Conservation (phyloP, 2,113 vertebrate species). For the Manacus vitellinus region DNA sequence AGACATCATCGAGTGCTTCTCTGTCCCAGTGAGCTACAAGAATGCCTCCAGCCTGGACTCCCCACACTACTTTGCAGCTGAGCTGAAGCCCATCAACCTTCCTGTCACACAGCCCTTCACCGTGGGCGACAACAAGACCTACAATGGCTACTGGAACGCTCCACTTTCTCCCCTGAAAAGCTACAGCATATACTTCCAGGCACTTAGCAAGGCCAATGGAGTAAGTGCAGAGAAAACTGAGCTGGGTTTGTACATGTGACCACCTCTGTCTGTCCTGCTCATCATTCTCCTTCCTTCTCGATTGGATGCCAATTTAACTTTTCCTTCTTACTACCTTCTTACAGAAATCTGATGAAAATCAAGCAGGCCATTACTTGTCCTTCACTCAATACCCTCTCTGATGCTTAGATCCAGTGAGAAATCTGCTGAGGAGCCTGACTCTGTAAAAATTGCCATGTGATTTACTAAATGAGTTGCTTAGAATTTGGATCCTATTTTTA, state of each 20-base stretch:
- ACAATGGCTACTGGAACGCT: conserved; percentile 96
- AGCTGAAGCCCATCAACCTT: conserved; percentile 88
- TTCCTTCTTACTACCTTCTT: background rate
- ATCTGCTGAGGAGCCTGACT: background rate
- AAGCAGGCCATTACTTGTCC: background rate
- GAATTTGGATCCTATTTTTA: background rate
- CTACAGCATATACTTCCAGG: conserved; percentile 98
- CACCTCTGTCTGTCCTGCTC: background rate
- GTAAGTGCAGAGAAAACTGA: conserved; percentile 75
- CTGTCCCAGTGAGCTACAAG: conserved; percentile 88
- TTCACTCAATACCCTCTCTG: background rate
- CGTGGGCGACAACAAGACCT: conserved; percentile 96
- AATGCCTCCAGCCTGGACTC: conserved; percentile 90
- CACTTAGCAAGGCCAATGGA: conserved; percentile 94
- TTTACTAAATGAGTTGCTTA: background rate
- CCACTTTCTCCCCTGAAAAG: conserved; percentile 94
- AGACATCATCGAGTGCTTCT: conserved; percentile 88
- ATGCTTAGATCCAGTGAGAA: background rate
- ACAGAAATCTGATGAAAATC: background rate
- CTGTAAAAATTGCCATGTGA: background rate
- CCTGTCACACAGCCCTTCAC: conserved; percentile 90
- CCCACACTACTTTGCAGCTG: conserved; percentile 91
- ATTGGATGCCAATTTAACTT: background rate
- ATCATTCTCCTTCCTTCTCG: background rate
- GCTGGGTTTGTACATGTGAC: background rate